Evolutionary conservation across 2,797 vertebrate genomes (phyloP).

Genomic region (Momotus momota): DNA sequence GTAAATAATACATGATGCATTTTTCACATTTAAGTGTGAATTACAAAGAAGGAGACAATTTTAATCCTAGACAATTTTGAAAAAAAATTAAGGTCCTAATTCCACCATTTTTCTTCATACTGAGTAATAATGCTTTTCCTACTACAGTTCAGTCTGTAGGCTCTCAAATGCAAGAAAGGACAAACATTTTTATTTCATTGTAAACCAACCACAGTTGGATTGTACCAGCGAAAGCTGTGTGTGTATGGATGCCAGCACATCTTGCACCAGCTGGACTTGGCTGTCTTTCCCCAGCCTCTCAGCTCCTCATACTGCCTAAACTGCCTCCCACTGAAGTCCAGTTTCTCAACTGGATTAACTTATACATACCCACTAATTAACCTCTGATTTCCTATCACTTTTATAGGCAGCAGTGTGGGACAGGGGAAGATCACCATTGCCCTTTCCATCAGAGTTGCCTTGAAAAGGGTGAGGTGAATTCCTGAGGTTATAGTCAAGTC

Average conservation of each 20-base stretch:
- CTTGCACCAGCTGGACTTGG: fast-evolving
- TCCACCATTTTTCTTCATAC: not conserved
- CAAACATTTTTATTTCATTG: not conserved
- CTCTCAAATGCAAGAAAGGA: not conserved
- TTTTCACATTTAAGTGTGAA: not conserved
- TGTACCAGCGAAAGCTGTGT: fast-evolving
- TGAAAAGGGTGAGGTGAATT: not conserved
- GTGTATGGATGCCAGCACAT: fast-evolving
- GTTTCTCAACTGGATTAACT: not conserved
- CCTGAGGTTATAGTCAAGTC: not conserved
- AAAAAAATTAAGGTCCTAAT: not conserved
- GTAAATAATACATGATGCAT: not conserved
- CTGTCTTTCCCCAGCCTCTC: not conserved
- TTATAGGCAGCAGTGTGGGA: not conserved
- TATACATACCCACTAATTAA: not conserved
- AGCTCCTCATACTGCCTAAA: not conserved
- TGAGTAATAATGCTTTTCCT: not conserved
- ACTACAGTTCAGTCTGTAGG: not conserved
- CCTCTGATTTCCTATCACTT: not conserved
- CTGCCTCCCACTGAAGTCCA: not conserved
- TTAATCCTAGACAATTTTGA: not conserved
- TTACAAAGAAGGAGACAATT: not conserved
- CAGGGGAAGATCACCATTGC: not conserved
- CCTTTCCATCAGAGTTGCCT: not conserved
- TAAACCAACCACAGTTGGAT: not conserved